Evolutionary conservation across 2,888 invertebrate species (phyloP).

Genomic region (Apamea anceps): DNA sequence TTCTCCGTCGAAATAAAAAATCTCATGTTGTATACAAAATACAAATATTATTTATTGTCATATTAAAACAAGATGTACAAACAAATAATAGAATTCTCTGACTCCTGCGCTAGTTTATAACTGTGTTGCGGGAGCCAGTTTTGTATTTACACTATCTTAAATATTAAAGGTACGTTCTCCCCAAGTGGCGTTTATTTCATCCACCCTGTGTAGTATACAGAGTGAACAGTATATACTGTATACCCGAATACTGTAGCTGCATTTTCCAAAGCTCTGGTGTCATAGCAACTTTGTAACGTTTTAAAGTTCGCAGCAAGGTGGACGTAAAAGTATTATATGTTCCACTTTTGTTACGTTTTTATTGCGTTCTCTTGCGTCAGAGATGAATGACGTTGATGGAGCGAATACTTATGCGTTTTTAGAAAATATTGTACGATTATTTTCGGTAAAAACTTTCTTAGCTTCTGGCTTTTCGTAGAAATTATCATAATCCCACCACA

Average conservation of each 20-base stretch:
- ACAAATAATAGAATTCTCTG: not conserved
- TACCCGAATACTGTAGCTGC: slow-evolving; percentile 5
- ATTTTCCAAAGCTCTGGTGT: slow-evolving; percentile 8
- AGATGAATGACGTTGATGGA: slow-evolving; percentile 10
- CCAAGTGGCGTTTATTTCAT: not conserved
- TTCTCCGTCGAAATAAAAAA: not conserved
- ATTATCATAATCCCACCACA: not conserved
- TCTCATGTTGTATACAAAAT: not conserved
- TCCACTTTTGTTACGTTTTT: slow-evolving; percentile 46
- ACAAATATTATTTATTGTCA: no score
- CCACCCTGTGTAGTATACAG: not conserved
- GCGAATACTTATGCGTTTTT: slow-evolving; percentile 18
- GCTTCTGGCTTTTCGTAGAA: not conserved
- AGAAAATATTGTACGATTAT: not conserved
- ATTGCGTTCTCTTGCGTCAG: slow-evolving; percentile 34
- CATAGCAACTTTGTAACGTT: slow-evolving; percentile 41
- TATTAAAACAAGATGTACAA: not conserved
- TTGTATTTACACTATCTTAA: not conserved
- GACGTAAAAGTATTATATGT: slow-evolving; percentile 52
- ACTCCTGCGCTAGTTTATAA: not conserved
- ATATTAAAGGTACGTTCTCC: not conserved
- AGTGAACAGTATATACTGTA: not conserved
- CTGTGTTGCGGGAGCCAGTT: not conserved
- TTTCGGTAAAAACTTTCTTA: not conserved
- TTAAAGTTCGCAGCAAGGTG: slow-evolving; percentile 34